phyloP scores from a whole-genome alignment of 2,113 vertebrate genomes.

The Eublepharis macularius region DNA sequence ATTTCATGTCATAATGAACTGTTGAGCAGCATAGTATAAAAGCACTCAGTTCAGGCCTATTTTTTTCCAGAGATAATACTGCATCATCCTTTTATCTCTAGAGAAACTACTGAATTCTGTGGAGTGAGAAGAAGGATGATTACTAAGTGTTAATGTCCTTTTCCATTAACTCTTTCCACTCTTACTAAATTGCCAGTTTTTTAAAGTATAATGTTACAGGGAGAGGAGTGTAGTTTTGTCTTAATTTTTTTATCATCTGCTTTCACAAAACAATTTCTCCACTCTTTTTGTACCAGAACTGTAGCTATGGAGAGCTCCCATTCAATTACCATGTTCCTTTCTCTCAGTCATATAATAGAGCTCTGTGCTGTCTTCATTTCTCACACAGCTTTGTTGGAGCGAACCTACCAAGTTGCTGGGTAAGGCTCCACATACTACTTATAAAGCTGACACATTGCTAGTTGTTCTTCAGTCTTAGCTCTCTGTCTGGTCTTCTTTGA shows the following conservation, averaged over 20 bases:
- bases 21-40: not conserved
- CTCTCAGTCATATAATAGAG: too few relatives aligned
- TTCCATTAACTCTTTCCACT: conserved; percentile 3
- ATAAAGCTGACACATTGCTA: not conserved
- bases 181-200: not conserved
- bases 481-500: not conserved
- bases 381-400: too few relatives aligned
- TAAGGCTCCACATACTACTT: not conserved
- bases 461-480: not conserved
- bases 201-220: not conserved
- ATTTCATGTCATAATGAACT: conserved; percentile 10
- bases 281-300: not conserved
- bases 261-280: not conserved
- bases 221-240: not conserved
- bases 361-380: too few relatives aligned
- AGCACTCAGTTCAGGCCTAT: not conserved
- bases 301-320: too few relatives aligned
- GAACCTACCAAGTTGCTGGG: too few relatives aligned
- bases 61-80: not conserved
- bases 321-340: not conserved
- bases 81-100: not conserved
- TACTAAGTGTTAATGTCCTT: not conserved
- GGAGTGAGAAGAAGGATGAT: not conserved
- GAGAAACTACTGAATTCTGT: not conserved
- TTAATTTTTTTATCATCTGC: not conserved